phyloP scores from a whole-genome alignment of 2,797 vertebrate species.

The Liasis olivaceus region DNA sequence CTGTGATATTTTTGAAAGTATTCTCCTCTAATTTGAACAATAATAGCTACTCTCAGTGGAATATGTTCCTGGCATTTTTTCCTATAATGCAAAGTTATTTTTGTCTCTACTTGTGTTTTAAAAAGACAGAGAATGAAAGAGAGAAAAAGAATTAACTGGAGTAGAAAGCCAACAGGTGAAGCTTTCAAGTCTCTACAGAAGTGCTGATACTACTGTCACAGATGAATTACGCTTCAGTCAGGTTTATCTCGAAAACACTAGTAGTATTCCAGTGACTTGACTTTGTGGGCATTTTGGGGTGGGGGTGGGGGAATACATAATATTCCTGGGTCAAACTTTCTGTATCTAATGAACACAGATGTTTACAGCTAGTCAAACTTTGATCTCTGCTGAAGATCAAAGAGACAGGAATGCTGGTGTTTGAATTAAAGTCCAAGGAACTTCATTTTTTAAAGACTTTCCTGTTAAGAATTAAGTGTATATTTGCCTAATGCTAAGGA shows the following conservation, averaged over 20 bases:
- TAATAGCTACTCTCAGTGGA: neutral
- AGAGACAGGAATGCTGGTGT: neutral
- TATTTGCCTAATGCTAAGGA: neutral
- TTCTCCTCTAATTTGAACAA: neutral
- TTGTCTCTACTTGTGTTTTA: neutral
- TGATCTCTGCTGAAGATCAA: constrained; percentile 51
- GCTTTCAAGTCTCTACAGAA: neutral
- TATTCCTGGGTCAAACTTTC: constrained; percentile 8
- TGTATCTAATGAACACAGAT: neutral
- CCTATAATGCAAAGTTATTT: neutral
- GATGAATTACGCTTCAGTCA: neutral
- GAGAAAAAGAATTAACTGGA: neutral
- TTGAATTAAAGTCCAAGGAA: neutral
- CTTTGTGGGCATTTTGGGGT: neutral
- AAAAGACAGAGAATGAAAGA: neutral
- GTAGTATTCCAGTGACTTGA: neutral
- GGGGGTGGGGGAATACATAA: neutral
- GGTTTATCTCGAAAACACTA: constrained; percentile 4
- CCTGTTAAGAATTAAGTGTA: neutral
- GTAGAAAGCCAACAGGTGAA: neutral
- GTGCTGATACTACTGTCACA: neutral
- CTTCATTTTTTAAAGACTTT: neutral
- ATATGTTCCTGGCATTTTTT: neutral
- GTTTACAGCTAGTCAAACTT: constrained; percentile 49
- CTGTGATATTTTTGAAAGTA: neutral